Base-by-base conservation (phyloP, 2,888 invertebrate genomes). In the Thymelicus sylvestris region DNA sequence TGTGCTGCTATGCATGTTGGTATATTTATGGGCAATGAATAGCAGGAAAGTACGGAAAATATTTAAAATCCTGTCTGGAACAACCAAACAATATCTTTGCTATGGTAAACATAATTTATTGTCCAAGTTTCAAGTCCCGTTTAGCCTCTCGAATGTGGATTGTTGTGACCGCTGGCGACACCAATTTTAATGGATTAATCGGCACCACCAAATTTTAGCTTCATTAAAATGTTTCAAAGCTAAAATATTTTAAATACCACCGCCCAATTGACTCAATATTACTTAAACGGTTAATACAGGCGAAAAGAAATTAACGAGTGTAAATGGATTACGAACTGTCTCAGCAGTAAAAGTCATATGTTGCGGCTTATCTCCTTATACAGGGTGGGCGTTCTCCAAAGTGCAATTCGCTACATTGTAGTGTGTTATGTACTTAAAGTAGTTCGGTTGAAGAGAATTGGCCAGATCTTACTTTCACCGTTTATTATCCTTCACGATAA, bases 331-430 rank as follows among this genome's bases (percentile, higher is more conserved):
- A 62, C 62, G 52, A 55, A 67, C 61, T 68, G 68, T 68, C 68
- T 47, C 62, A 68, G 55, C 57, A 48, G 15, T 50, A 62, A 68
- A 68, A 68, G 68, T 68, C 62, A 68, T 68, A 15, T 63, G 68
- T 68, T 68, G 44, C 62, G 61, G 68, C 62, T 63, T 68, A 68
- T 68, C 68, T 63, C 15, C 24, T 24, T 67, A 55, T 15, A 67
- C 62, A 68, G 68, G 50, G 68, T 68, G 68, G 62, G 63, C 24
- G 15, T 7, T 59, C 47, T 66, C 41, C 50, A 67, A 67, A 61
- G 67, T 50, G 7, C 50, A 52, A 7, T 52, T 52, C 2, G 50
- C 6, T 52, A 19, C 6, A 12, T 52, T 52, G 7, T 12, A 12
- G 44, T 44, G 4, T 44, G 50, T 52, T 50, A 52, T 19, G 50